Conservation (phyloP, 2,888 invertebrate genomes). For the Lithodes maja region DNA sequence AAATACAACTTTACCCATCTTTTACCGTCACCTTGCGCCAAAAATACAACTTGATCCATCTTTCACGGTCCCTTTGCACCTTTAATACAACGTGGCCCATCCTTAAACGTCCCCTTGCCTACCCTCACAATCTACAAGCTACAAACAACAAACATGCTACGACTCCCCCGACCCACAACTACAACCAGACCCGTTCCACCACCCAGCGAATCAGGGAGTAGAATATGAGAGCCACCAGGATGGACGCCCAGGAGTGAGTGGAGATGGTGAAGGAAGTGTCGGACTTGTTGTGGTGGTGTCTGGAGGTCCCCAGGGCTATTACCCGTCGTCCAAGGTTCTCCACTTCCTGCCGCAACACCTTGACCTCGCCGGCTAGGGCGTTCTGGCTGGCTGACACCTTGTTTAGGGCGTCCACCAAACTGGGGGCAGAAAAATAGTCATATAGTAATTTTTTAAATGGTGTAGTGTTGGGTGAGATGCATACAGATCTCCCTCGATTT, state of each 20-base stretch:
- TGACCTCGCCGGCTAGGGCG: conserved; percentile 42
- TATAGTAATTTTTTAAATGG: too few species aligned
- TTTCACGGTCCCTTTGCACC: too few species aligned
- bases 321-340: conserved; percentile 47
- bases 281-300: not conserved
- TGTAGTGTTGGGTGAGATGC: not conserved
- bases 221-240: conserved; percentile 55
- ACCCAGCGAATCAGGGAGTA: conserved; percentile 65
- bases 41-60: too few species aligned
- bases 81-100: too few species aligned
- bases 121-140: too few species aligned
- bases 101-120: too few species aligned
- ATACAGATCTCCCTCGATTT: not conserved
- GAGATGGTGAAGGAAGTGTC: conserved; percentile 47
- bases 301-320: conserved; percentile 7
- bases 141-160: not conserved
- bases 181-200: conserved; percentile 70
- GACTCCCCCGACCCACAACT: conserved; percentile 16
- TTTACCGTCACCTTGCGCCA: too few species aligned
- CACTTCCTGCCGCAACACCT: conserved; percentile 52
- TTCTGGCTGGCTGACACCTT: conserved; percentile 57
- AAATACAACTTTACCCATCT: too few species aligned
- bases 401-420: conserved; percentile 56
- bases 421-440: conserved; percentile 20
- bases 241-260: conserved; percentile 61